Base-by-base conservation (phyloP, 2,888 invertebrate genomes). In the Drosophila meridionalis region DNA sequence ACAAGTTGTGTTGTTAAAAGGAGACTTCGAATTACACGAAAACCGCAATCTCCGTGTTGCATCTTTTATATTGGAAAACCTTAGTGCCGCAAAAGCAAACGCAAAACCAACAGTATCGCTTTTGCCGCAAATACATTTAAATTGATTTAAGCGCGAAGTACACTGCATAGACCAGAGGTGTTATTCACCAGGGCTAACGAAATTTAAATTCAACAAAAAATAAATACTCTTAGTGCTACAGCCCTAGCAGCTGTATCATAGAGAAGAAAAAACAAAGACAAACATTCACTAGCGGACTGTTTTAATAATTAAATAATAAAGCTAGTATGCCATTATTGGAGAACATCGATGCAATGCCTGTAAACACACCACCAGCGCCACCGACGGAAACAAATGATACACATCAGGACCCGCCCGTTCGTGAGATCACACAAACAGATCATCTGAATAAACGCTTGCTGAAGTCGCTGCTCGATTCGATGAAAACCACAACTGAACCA, bases 401-500 rank as follows among this genome's bases (percentile, higher is more conserved):
- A n/a, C 69, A 64, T 0, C 76, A 86, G 42, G 61, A 72, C 2
- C 72, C 66, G 14, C 76, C 80, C 2, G 67, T 73, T 6, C 80
- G 92, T 2, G 92, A 92, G 80, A 34, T 90, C 36, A 92, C 92
- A 4, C 93, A 92, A 85, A 92, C 92, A 0, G 92, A 92, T 76
- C 86, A 90, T 43, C 78, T 92, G 1, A 92, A 92, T 42, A 90
- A 91, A 55, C 87, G 88, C 3, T 73, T 92, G 3, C 57, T 92
- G 1, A 89, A 91, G 65, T 91, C 92, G 7, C 79, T 92, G 40
- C 67, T 93, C 9, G 85, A 82, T 38, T 87, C 87, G 7, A 87
- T 93, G 81, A 92, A 92, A 62, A 70, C 76, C 11, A 52, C 65
- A 34, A 64, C 59, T 2, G 81, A 75, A 4, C 12, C 52, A 7